A percentile compares a stretch with the other conserved stretches of the same genome.
Conservation (phyloP, 2,113 vertebrate genomes). For the Mustela nigripes region DNA sequence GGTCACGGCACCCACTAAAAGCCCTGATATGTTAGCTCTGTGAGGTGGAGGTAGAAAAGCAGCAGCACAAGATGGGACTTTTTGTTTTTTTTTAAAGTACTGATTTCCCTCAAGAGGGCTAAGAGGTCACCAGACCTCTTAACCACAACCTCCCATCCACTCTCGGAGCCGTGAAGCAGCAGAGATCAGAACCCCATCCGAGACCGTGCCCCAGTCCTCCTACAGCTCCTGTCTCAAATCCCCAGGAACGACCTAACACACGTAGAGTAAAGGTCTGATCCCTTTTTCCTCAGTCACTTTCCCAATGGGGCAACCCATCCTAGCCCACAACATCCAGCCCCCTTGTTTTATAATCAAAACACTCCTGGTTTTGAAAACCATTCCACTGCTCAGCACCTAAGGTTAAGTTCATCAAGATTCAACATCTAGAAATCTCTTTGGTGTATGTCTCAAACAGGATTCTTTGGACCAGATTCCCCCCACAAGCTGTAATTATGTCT, state of each 20-base stretch:
- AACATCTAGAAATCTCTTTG: conserved; percentile 48
- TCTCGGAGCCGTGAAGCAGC: neutral
- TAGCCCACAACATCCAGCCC: neutral
- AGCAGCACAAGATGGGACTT: neutral
- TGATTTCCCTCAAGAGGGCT: conserved; percentile 46
- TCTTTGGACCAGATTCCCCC: conserved; percentile 50
- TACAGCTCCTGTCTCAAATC: neutral
- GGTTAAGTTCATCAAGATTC: conserved; percentile 55
- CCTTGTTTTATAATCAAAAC: conserved; percentile 32
- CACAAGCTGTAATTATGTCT: conserved; percentile 61
- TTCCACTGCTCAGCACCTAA: conserved; percentile 42
- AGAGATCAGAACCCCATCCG: neutral
- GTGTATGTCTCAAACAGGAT: neutral
- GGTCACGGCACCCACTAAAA: neutral
- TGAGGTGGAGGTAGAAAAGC: neutral
- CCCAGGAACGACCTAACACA: neutral
- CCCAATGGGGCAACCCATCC: neutral
- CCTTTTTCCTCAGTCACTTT: neutral
- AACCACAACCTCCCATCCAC: neutral
- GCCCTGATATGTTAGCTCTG: conserved; percentile 1
- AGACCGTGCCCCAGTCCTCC: neutral
- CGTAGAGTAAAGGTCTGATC: neutral
- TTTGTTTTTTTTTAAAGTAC: neutral
- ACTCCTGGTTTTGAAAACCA: conserved; percentile 50
- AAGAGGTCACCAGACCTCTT: conserved; percentile 34